Conservation (phyloP, 2,113 vertebrate genomes). For the Helogale parvula region DNA sequence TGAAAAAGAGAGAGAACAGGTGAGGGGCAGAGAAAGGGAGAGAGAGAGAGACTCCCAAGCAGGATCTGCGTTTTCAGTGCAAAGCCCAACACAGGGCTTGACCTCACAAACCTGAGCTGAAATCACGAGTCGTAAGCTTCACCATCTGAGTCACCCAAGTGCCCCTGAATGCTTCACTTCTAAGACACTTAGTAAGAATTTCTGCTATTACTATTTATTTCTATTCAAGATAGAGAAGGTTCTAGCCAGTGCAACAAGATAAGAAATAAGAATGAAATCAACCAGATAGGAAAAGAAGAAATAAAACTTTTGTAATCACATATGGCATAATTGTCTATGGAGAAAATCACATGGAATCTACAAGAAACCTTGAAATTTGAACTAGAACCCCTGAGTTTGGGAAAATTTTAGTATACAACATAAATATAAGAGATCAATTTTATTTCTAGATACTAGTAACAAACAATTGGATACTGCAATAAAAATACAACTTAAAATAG, state of each 20-base stretch:
- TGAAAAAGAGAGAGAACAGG: too few relatives aligned
- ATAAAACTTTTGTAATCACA: background rate
- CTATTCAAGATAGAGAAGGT: background rate
- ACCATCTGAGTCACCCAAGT: too few relatives aligned
- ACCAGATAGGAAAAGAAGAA: background rate
- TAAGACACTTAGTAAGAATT: background rate
- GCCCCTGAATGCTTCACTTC: background rate
- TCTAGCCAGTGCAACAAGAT: background rate
- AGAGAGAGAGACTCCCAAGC: too few relatives aligned
- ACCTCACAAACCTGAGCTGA: too few relatives aligned
- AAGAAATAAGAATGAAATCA: background rate
- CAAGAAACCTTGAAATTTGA: background rate
- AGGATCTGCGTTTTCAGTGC: too few relatives aligned
- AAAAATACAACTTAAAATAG: background rate
- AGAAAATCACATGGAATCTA: background rate
- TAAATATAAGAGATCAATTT: background rate
- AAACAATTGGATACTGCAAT: background rate
- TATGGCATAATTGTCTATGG: background rate
- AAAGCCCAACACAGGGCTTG: too few relatives aligned
- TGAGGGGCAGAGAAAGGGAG: too few relatives aligned
- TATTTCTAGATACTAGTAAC: background rate
- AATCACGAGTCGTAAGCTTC: too few relatives aligned
- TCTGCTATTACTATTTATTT: background rate
- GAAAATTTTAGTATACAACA: background rate
- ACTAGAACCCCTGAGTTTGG: background rate